These are phyloP conservation scores for Phytoseiulus persimilis DNA, from an alignment of 2,888 invertebrate genomes.

Conservation along the genomic window DNA sequence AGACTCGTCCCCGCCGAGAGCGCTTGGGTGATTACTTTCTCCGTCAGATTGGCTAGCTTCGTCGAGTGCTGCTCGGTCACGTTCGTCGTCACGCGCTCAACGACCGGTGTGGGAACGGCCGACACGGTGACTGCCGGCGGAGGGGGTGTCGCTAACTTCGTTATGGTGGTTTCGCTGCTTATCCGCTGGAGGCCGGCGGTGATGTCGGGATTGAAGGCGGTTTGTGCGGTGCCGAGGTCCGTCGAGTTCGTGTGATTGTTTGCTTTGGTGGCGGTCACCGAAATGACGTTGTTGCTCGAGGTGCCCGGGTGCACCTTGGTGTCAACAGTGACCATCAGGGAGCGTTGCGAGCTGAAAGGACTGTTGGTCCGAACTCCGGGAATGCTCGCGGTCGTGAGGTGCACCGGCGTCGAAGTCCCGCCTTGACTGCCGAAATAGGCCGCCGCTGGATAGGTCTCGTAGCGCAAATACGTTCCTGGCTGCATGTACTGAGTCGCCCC, in stretches of 20 bases:
- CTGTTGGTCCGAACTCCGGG: constrained; percentile 14
- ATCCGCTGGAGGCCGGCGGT: constrained; percentile 9
- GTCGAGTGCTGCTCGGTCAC: not conserved
- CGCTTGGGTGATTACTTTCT: constrained; percentile 23
- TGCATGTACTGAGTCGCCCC: constrained; percentile 31
- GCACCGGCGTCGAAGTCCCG: constrained; percentile 15
- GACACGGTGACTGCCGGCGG: not conserved
- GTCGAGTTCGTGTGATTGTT: not conserved
- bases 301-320: constrained; percentile 19
- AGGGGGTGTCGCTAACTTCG: not conserved
- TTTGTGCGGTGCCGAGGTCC: not conserved
- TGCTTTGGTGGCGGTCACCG: constrained; percentile 35
- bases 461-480: constrained; percentile 14
- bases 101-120: not conserved
- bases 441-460: constrained; percentile 10
- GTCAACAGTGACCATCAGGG: constrained; percentile 29
- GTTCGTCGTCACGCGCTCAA: not conserved
- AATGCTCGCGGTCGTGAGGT: constrained; percentile 10
- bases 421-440: constrained; percentile 23
- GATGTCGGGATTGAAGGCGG: not conserved
- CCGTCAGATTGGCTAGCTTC: constrained; percentile 1
- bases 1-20: not conserved
- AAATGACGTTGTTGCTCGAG: not conserved
- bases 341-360: constrained; percentile 13
- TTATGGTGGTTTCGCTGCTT: constrained; percentile 15